Conservation (phyloP, 2,113 vertebrate species). For the Chloebia gouldiae region DNA sequence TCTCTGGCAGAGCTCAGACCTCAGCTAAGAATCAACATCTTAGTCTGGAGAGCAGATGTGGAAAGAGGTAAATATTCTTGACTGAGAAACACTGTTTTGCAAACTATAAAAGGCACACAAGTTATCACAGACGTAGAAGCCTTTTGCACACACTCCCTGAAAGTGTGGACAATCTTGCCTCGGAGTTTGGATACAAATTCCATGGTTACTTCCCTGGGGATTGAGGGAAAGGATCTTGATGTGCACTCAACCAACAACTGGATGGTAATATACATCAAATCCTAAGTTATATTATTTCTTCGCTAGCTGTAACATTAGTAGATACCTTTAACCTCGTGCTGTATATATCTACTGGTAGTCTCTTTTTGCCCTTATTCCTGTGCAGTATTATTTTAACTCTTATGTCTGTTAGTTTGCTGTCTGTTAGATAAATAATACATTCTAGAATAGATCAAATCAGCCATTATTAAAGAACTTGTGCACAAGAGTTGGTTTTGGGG, state of each 20-base stretch:
- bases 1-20: not conserved
- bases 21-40: not conserved
- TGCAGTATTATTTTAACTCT: not conserved
- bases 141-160: not conserved
- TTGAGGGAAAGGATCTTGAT: not conserved
- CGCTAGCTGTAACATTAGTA: not conserved
- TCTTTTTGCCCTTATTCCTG: not conserved
- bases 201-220: not conserved
- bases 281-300: not conserved
- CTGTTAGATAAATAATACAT: not conserved
- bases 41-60: not conserved
- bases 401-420: not conserved
- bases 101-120: not conserved
- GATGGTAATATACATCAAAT: not conserved
- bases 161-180: not conserved
- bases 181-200: not conserved
- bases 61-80: not conserved
- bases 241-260: not conserved
- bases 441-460: not conserved
- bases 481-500: not conserved
- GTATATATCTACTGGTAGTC: not conserved
- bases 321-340: rapidly evolving
- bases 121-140: not conserved
- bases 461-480: not conserved
- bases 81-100: not conserved